phyloP scores from a whole-genome alignment of 1,140 invertebrate genomes.

The Drosophila miranda region DNA sequence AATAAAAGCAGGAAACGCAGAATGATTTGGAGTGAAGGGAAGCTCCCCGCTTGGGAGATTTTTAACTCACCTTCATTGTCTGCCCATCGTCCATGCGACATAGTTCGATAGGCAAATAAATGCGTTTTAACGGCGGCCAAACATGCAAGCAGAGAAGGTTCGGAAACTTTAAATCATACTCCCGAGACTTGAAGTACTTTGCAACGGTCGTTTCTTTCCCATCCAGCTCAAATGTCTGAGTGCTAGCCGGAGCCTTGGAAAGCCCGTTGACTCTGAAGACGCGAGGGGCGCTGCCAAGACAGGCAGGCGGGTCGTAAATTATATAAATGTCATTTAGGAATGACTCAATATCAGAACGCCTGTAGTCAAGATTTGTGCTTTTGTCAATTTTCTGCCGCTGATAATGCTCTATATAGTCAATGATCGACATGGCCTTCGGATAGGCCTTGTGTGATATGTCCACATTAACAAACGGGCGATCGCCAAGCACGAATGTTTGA shows the following conservation, averaged over 20 bases:
- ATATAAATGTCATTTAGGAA: slow-evolving; percentile 61
- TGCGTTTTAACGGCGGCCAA: slow-evolving; percentile 83
- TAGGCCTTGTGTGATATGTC: slow-evolving; percentile 89
- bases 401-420: slow-evolving; percentile 77
- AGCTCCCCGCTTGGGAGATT: too few relatives aligned
- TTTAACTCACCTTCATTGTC: slow-evolving; percentile 77
- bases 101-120: slow-evolving; percentile 86
- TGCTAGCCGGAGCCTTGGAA: slow-evolving; percentile 49
- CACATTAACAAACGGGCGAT: slow-evolving; percentile 87
- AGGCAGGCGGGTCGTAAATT: background rate
- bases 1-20: background rate
- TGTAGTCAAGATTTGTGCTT: background rate
- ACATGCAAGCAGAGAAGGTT: slow-evolving; percentile 86
- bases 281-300: slow-evolving; percentile 41
- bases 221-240: slow-evolving; percentile 76
- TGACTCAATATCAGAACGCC: background rate
- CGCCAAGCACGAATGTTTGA: slow-evolving; percentile 87
- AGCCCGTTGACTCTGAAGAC: slow-evolving; percentile 84
- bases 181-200: slow-evolving; percentile 83
- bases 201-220: slow-evolving; percentile 76
- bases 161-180: slow-evolving; percentile 83
- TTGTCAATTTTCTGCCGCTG: background rate
- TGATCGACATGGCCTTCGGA: slow-evolving; percentile 83
- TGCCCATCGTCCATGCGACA: slow-evolving; percentile 86
- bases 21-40: too few relatives aligned